These are phyloP conservation scores for Bombus terrestris DNA, from an alignment of 1,140 invertebrate genomes.

Conservation along the genomic window DNA sequence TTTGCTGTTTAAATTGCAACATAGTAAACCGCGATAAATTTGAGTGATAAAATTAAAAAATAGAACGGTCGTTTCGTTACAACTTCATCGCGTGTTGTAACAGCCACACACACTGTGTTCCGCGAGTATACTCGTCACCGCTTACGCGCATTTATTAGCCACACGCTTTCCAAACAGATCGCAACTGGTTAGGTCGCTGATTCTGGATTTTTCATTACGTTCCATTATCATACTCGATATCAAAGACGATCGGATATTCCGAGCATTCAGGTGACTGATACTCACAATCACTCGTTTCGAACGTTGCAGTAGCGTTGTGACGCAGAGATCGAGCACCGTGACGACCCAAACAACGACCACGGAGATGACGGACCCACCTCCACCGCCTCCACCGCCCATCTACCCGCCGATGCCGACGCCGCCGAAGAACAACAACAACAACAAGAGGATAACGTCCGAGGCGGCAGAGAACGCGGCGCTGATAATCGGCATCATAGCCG, in stretches of 20 bases:
- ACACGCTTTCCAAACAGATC: too few species aligned
- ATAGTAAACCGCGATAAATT: too few species aligned
- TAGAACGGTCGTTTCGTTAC: too few species aligned
- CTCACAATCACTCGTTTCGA: background rate
- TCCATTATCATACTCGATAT: too few species aligned
- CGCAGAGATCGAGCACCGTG: slow-evolving; percentile 71
- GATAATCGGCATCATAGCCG: slow-evolving; percentile 95
- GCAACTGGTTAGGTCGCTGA: too few species aligned
- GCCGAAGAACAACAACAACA: slow-evolving; percentile 77
- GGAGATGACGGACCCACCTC: slow-evolving; percentile 77
- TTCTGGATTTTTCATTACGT: too few species aligned
- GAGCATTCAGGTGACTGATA: background rate
- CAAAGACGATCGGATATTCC: too few species aligned
- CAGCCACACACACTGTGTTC: too few species aligned
- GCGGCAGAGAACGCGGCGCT: slow-evolving; percentile 89
- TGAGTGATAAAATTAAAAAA: rapidly evolving
- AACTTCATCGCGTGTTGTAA: too few species aligned
- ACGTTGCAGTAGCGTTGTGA: slow-evolving; percentile 66
- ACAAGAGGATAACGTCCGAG: slow-evolving; percentile 87
- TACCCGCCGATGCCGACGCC: slow-evolving; percentile 71
- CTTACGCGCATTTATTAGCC: too few species aligned
- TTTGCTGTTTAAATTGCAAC: too few species aligned
- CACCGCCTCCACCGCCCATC: slow-evolving; percentile 78
- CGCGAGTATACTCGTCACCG: too few species aligned
- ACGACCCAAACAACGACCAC: slow-evolving; percentile 77